phyloP scores from a whole-genome alignment of 2,888 invertebrate species.

The Drosophila gaucha region DNA sequence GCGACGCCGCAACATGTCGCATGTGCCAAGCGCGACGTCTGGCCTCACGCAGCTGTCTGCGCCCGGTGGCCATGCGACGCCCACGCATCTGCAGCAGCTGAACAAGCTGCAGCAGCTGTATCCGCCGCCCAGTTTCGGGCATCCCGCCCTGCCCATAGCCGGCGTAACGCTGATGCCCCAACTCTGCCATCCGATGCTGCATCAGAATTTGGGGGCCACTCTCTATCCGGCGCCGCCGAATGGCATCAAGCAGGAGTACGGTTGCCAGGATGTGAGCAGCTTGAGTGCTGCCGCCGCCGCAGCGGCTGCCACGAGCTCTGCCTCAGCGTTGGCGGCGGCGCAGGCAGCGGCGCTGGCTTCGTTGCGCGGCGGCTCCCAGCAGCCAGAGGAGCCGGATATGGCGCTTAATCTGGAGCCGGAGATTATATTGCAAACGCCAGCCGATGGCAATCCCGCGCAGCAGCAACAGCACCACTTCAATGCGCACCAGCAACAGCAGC shows the following conservation, averaged over 20 bases:
- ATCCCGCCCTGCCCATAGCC: conserved; percentile 81
- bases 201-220: conserved; percentile 80
- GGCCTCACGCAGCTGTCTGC: conserved; percentile 52
- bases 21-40: conserved; percentile 59
- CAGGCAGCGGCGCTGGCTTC: conserved; percentile 67
- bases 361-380: conserved; percentile 45
- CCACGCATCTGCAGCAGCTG: conserved; percentile 78
- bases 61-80: conserved; percentile 56
- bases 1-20: conserved; percentile 56
- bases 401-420: conserved; percentile 80
- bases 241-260: conserved; percentile 82
- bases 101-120: conserved; percentile 78
- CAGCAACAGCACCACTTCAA: conserved; percentile 74
- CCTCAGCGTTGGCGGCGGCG: conserved; percentile 69
- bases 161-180: conserved; percentile 82
- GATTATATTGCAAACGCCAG: conserved; percentile 81
- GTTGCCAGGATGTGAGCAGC: conserved; percentile 62
- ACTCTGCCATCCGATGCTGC: conserved; percentile 81
- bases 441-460: conserved; percentile 77
- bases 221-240: conserved; percentile 78
- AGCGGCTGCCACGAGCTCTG: conserved; percentile 44
- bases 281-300: conserved; percentile 42
- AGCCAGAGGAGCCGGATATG: conserved; percentile 75
- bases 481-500: conserved; percentile 71
- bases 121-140: conserved; percentile 80